Percentiles rank a stretch among this genome's conserved stretches.
Conservation (phyloP, 2,888 invertebrate genomes). For the Horisme vitalbata region DNA sequence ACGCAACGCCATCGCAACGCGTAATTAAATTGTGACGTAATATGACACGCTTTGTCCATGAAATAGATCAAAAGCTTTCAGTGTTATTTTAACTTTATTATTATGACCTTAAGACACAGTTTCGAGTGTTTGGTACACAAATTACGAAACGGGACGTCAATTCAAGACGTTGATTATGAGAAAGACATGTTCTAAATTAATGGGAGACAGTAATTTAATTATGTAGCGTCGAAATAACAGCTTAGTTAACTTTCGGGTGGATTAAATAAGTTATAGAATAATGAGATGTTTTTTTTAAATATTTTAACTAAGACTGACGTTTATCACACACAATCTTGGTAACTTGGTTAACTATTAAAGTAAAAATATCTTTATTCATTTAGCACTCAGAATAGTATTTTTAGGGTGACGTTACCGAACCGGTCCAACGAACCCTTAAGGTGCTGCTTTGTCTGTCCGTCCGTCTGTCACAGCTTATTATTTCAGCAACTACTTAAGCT, state of each 20-base stretch:
- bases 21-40: constrained; percentile 39
- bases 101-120: constrained; percentile 10
- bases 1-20: constrained; percentile 18
- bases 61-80: constrained; percentile 25
- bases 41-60: constrained; percentile 40
- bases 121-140: constrained; percentile 19
- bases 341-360: too few relatives aligned
- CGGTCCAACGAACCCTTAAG: too few relatives aligned
- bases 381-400: too few relatives aligned
- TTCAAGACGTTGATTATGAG: constrained; percentile 37
- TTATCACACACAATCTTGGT: too few relatives aligned
- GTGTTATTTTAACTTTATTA: constrained; percentile 21
- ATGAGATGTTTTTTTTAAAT: too few relatives aligned
- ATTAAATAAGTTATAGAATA: too few relatives aligned
- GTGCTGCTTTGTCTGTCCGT: too few relatives aligned
- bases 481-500: too few relatives aligned
- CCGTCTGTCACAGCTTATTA: too few relatives aligned
- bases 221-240: constrained; percentile 15
- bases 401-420: too few relatives aligned
- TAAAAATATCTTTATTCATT: too few relatives aligned
- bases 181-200: constrained; percentile 37
- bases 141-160: constrained; percentile 41
- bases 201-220: constrained; percentile 31
- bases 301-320: too few relatives aligned
- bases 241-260: neutral